These are phyloP conservation scores for Netelia melanura DNA, from an alignment of 2,888 invertebrate genomes.

Conservation along the genomic window DNA sequence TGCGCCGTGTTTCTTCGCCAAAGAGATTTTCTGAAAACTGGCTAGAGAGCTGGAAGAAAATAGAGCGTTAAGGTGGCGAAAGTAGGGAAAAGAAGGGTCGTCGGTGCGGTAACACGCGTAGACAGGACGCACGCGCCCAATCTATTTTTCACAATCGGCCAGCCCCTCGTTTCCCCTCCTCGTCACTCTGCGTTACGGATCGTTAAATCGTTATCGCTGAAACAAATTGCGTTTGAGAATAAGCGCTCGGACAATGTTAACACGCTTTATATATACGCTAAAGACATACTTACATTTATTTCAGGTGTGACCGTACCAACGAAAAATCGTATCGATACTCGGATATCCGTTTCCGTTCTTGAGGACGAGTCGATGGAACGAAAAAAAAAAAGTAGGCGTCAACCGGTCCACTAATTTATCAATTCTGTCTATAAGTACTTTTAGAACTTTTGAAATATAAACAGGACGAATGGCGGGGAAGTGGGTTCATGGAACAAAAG, in stretches of 20 bases:
- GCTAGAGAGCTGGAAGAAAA: no score
- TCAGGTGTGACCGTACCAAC: background rate
- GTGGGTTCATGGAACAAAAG: background rate
- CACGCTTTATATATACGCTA: background rate
- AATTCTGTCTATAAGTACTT: background rate
- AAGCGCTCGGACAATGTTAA: background rate
- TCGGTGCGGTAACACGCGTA: slow-evolving; percentile 9
- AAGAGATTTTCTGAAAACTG: no score
- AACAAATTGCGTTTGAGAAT: slow-evolving; percentile 45
- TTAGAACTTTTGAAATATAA: background rate
- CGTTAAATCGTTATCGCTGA: slow-evolving; percentile 60
- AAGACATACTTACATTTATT: no score
- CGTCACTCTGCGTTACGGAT: slow-evolving; percentile 48
- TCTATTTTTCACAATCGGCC: slow-evolving; percentile 63
- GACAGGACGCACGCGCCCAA: slow-evolving; percentile 62
- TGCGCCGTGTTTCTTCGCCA: no score
- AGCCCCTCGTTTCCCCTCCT: slow-evolving; percentile 20
- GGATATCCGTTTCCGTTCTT: slow-evolving; percentile 52
- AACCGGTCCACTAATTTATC: background rate
- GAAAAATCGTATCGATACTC: slow-evolving; percentile 8
- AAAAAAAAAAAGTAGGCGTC: background rate
- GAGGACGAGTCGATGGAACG: background rate
- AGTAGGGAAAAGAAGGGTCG: background rate
- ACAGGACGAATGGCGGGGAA: background rate
- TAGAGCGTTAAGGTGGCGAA: background rate